phyloP scores from a whole-genome alignment of 2,888 invertebrate species.

The Plusia festucae region DNA sequence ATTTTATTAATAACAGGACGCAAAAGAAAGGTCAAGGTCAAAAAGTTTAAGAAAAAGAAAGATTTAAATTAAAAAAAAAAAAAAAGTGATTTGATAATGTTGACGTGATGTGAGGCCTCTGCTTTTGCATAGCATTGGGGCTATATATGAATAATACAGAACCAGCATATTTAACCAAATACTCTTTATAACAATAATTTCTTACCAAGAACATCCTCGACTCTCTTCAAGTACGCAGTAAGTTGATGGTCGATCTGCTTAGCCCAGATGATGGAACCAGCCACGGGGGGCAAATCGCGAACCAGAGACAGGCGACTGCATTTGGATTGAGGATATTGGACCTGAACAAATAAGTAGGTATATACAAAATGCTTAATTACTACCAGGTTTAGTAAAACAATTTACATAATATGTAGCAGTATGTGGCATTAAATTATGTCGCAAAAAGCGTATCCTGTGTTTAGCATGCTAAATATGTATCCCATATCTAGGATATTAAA shows the following conservation, averaged over 20 bases:
- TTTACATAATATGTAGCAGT: neutral
- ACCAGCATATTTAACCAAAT: too few relatives aligned
- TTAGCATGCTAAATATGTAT: too few relatives aligned
- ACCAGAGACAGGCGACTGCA: constrained; percentile 97
- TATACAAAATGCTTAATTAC: too few relatives aligned
- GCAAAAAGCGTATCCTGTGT: neutral
- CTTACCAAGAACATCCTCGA: constrained; percentile 98
- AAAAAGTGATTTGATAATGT: too few relatives aligned
- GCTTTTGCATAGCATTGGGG: too few relatives aligned
- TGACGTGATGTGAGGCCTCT: too few relatives aligned
- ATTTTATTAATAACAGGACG: neutral
- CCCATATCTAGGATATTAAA: too few relatives aligned
- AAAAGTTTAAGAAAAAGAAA: too few relatives aligned
- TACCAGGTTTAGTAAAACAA: too few relatives aligned
- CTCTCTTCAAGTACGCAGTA: constrained; percentile 97
- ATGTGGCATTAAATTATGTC: neutral
- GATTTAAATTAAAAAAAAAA: too few relatives aligned
- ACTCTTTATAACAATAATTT: neutral
- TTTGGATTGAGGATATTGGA: constrained; percentile 98
- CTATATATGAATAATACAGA: too few relatives aligned
- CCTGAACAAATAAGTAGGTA: constrained; percentile 84
- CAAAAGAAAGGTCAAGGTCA: too few relatives aligned
- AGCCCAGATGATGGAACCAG: constrained; percentile 99
- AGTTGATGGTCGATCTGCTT: constrained; percentile 99
- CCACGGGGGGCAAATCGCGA: constrained; percentile 98